These are phyloP conservation scores for Gymnopithys bicolor DNA, from an alignment of 2,797 vertebrate species.

Conservation along the genomic window DNA sequence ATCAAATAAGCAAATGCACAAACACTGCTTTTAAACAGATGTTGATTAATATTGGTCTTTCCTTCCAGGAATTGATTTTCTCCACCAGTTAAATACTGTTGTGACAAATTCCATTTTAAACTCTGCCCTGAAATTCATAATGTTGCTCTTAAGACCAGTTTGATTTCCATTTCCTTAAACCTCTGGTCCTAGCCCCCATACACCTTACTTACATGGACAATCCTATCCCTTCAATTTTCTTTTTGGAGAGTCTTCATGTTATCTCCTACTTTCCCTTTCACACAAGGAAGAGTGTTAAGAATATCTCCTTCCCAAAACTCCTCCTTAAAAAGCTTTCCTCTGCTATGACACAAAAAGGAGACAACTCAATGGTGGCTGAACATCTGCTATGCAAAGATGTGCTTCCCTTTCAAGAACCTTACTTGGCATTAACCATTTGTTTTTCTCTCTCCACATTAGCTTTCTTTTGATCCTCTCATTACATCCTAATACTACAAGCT, in stretches of 20 bases:
- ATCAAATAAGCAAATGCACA: constrained; percentile 23
- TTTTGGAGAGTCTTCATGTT: not conserved
- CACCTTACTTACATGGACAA: not conserved
- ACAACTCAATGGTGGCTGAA: not conserved
- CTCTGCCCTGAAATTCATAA: not conserved
- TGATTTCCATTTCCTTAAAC: not conserved
- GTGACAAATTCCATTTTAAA: not conserved
- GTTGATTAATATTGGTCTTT: constrained; percentile 32
- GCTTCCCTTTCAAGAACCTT: not conserved
- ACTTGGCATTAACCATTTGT: not conserved
- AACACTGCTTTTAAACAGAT: not conserved
- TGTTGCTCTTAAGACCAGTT: not conserved
- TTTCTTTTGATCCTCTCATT: not conserved
- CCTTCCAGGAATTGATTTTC: constrained; percentile 8
- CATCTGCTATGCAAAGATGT: not conserved
- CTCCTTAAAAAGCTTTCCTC: not conserved
- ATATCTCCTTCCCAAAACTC: not conserved
- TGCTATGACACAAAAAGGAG: not conserved
- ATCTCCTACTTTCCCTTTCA: not conserved
- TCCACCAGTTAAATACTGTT: constrained; percentile 28
- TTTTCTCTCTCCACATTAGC: not conserved
- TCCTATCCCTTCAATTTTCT: not conserved
- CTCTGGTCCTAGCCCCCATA: not conserved
- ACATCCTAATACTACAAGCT: not conserved
- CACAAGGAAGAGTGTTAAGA: not conserved